A percentile compares a stretch with the other conserved stretches of the same genome.
Evolutionary conservation across 2,113 vertebrate species (phyloP).

Genomic region (human (Homo sapiens)): GRCh38 chr12:108021501-108022000

Average conservation of each 20-base stretch:
- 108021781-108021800: background rate
- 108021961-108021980: background rate
- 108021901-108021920: background rate
- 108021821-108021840: background rate
- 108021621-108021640: background rate
- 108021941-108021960: background rate
- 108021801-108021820: background rate
- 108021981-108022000: rapidly evolving
- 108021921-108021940: no score
- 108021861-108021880: background rate
- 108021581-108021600: background rate
- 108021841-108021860: background rate
- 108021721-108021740: background rate
- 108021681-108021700: background rate
- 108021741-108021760: background rate
- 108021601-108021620: no score
- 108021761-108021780: background rate
- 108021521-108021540: background rate
- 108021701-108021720: background rate
- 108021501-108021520: no score
- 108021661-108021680: background rate
- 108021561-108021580: background rate
- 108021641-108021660: background rate
- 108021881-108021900: background rate
- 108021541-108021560: background rate